Base-by-base conservation (phyloP, 2,888 invertebrate species). In the Strigamia crassipes region DNA sequence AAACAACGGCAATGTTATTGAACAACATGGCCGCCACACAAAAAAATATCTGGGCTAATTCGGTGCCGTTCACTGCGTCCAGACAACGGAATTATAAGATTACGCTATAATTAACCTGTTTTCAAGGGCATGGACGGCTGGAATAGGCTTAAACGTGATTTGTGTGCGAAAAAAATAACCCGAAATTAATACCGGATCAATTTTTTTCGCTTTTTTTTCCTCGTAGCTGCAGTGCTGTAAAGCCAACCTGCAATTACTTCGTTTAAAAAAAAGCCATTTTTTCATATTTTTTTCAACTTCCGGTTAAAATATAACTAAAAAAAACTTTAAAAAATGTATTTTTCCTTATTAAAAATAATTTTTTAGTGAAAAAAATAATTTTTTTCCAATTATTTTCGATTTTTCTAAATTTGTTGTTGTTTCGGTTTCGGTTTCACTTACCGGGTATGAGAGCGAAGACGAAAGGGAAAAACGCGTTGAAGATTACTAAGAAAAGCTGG, bases 91-190 rank as follows among this genome's bases (percentile, higher is more conserved):
- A 73, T 73, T 73, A 27, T 27, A 73, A 73, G 27, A 73, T 27
- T 73, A 73, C 73, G 0, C 27, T 73, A 73, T 27, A 73, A 73
- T 73, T 73, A 73, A 73, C 73, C 73, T 73, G 31, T 73, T 73
- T 73, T 73, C 73, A 73, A 73, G 73, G 73, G 73, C 73, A 73
- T 73, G 73, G 27, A 73, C 13, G n/a, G 31, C 31, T 73, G 73
- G 31, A 73, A 73, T 23, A 66, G 27, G 5, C 23, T 66, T 66
- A 66, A 66, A 23, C 66, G 66, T 66, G 66, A 66, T 66, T 21
- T 66, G 66, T 23, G 66, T 66, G 1, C 13, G 13, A 3, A 1
- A 51, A 9, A 66, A 27, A 12, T 27, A 27, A 66, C 9, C 23
- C 27, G 13, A 6, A 51, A n/a, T 51, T 51, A n/a, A 51, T 51